A percentile compares a stretch with the other conserved stretches of the same genome.
Conservation (phyloP, 2,797 vertebrate species). For the Lemur catta region DNA sequence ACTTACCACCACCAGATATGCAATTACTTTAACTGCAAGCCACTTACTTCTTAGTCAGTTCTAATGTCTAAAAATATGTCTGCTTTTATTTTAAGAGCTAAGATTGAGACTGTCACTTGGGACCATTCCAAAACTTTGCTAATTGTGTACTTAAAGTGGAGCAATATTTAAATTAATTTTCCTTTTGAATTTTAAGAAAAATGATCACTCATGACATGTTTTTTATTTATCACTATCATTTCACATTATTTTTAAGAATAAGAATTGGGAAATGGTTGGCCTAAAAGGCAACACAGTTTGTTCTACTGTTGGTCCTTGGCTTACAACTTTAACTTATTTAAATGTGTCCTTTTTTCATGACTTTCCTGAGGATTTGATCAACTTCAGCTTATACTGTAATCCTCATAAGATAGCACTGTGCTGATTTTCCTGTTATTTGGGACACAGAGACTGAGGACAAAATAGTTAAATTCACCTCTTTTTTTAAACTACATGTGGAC, state of each 20-base stretch:
- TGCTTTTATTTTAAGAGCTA: slow-evolving; percentile 73
- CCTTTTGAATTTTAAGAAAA: slow-evolving; percentile 67
- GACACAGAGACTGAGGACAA: background rate
- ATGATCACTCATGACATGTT: background rate
- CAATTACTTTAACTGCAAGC: slow-evolving; percentile 72
- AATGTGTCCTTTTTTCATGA: background rate
- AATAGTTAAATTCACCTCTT: background rate
- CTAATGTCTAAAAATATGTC: slow-evolving; percentile 80
- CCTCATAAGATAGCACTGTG: background rate
- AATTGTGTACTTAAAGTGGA: slow-evolving; percentile 72
- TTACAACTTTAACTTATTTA: slow-evolving; percentile 7
- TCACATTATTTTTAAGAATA: slow-evolving; percentile 4
- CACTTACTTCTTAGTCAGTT: slow-evolving; percentile 68
- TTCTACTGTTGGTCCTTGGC: background rate
- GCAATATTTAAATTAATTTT: slow-evolving; percentile 73
- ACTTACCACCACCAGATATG: slow-evolving; percentile 71
- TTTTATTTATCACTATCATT: slow-evolving; percentile 48
- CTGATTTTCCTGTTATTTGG: background rate
- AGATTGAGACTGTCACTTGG: slow-evolving; percentile 79
- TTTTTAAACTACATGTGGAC: background rate
- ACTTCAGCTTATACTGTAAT: background rate
- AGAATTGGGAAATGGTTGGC: background rate
- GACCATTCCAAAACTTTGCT: slow-evolving; percentile 69
- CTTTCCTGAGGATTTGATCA: background rate
- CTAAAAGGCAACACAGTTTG: background rate